Evolutionary conservation across 2,797 vertebrate species (phyloP).

Genomic region (Distichodus sexfasciatus): DNA sequence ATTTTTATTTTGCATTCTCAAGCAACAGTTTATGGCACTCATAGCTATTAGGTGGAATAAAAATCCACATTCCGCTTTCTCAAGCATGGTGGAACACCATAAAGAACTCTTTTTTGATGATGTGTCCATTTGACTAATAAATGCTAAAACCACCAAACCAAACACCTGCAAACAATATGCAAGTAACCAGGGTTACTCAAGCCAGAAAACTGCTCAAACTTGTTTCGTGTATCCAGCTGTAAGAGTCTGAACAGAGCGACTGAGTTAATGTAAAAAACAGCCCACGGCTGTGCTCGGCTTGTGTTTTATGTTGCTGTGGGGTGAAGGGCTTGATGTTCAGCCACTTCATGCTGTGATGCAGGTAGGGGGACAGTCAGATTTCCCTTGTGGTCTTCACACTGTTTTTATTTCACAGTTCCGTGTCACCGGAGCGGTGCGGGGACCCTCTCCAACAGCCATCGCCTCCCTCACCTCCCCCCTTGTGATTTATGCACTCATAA

Average conservation of each 20-base stretch:
- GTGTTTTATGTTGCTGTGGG: slow-evolving; percentile 72
- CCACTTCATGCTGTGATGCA: slow-evolving; percentile 68
- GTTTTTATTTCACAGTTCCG: slow-evolving; percentile 65
- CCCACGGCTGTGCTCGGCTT: slow-evolving; percentile 53
- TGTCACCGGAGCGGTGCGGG: slow-evolving; percentile 67
- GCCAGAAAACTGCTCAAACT: slow-evolving; percentile 68
- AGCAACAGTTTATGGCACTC: no score
- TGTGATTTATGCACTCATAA: slow-evolving; percentile 82
- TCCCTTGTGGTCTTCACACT: slow-evolving; percentile 69
- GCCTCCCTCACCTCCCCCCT: slow-evolving; percentile 68
- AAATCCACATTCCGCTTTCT: no score
- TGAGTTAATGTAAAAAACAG: slow-evolving; percentile 70
- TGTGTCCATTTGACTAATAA: no score
- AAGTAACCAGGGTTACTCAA: neutral
- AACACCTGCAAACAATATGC: neutral
- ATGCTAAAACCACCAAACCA: neutral
- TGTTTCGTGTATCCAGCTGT: slow-evolving; percentile 59
- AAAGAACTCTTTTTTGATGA: no score
- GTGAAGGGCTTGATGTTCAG: slow-evolving; percentile 67
- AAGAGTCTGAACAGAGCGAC: slow-evolving; percentile 54
- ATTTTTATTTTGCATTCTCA: no score
- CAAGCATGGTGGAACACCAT: no score
- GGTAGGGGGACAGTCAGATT: slow-evolving; percentile 79
- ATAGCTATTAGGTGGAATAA: no score
- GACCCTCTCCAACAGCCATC: slow-evolving; percentile 65